These are phyloP conservation scores for Micoletzkya japonica DNA, from an alignment of 2,888 invertebrate genomes.

Conservation along the genomic window DNA sequence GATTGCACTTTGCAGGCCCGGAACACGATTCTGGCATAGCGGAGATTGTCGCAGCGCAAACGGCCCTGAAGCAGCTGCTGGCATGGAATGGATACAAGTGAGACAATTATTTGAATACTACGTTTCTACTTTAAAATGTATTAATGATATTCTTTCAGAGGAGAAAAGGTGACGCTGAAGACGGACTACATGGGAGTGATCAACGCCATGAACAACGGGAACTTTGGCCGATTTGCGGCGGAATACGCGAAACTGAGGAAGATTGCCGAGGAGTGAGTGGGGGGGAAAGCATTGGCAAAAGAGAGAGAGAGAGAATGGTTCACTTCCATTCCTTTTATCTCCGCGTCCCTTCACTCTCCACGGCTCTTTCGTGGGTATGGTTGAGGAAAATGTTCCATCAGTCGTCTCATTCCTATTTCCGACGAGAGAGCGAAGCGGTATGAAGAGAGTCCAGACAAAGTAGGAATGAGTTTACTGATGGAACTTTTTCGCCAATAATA, in stretches of 20 bases:
- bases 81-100: conserved; percentile 25
- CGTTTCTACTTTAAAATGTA: too few relatives aligned
- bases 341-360: too few relatives aligned
- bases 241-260: conserved; percentile 21
- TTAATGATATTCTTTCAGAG: conserved; percentile 10
- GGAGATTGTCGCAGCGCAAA: conserved; percentile 26
- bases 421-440: not conserved
- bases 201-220: conserved; percentile 29
- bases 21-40: conserved; percentile 24
- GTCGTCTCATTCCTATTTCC: too few relatives aligned
- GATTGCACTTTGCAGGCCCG: not conserved
- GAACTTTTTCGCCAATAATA: too few relatives aligned
- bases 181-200: conserved; percentile 31
- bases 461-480: too few relatives aligned
- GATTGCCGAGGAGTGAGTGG: conserved; percentile 9
- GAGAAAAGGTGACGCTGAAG: conserved; percentile 23
- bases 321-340: too few relatives aligned
- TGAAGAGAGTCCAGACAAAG: too few relatives aligned
- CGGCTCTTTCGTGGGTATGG: too few relatives aligned
- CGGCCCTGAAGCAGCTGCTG: conserved; percentile 8
- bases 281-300: too few relatives aligned
- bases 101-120: not conserved
- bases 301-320: too few relatives aligned
- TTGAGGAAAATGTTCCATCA: too few relatives aligned
- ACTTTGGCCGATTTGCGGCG: conserved; percentile 21